These are phyloP conservation scores for Arnoldichthys spilopterus DNA, from an alignment of 2,797 vertebrate genomes.

Conservation along the genomic window DNA sequence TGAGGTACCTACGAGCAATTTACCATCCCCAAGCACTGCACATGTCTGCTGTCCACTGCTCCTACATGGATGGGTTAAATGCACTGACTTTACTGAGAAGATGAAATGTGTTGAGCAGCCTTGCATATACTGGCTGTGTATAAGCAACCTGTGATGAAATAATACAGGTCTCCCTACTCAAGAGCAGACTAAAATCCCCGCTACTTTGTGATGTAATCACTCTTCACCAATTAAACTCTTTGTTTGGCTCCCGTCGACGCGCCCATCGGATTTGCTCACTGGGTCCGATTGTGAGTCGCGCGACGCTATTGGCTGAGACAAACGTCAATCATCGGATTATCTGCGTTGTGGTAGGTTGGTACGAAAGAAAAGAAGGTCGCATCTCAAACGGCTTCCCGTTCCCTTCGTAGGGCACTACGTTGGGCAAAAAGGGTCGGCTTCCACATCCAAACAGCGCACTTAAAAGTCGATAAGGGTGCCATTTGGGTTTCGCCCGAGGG, in stretches of 20 bases:
- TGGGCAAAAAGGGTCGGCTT: too few relatives aligned
- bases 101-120: too few relatives aligned
- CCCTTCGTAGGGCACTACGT: neutral
- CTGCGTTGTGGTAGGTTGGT: conserved; percentile 67
- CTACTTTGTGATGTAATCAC: conserved; percentile 67
- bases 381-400: neutral
- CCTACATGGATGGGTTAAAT: too few relatives aligned
- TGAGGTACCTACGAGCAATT: too few relatives aligned
- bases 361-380: neutral
- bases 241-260: neutral
- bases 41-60: too few relatives aligned
- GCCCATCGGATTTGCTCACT: neutral
- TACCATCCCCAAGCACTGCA: too few relatives aligned
- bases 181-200: conserved; percentile 62
- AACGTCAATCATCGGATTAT: conserved; percentile 65
- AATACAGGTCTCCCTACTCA: neutral
- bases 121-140: too few relatives aligned
- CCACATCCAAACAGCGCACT: neutral
- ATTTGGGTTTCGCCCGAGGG: neutral
- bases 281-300: neutral
- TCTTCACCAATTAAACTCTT: conserved; percentile 61
- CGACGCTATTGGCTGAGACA: conserved; percentile 66
- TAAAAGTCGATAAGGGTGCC: neutral
- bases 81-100: too few relatives aligned
- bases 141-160: too few relatives aligned